Percentiles rank a stretch among this genome's conserved stretches.
Conservation (phyloP, 1,140 invertebrate genomes). For the Drosophila nasuta region DNA sequence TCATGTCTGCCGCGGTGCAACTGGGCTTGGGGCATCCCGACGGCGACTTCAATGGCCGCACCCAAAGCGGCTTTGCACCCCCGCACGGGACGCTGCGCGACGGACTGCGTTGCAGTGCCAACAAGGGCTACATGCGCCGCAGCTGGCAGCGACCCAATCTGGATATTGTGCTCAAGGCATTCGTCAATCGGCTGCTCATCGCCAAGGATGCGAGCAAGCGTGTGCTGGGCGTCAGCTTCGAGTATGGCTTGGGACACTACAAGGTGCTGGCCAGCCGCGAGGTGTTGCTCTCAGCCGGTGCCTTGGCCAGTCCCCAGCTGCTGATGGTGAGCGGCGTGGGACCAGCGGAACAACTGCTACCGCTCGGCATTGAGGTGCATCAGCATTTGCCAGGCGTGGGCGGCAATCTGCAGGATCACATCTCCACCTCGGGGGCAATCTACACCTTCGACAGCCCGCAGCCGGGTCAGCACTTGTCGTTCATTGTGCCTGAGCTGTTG, state of each 20-base stretch:
- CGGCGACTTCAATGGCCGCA: slow-evolving; percentile 91
- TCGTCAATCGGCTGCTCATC: slow-evolving; percentile 88
- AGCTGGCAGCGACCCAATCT: slow-evolving; percentile 90
- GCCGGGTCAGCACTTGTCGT: slow-evolving; percentile 86
- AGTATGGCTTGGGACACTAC: slow-evolving; percentile 85
- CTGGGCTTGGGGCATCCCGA: slow-evolving; percentile 86
- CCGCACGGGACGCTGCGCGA: slow-evolving; percentile 92
- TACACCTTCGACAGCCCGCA: slow-evolving; percentile 86
- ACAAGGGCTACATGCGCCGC: slow-evolving; percentile 92
- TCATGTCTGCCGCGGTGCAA: slow-evolving; percentile 88
- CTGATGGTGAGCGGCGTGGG: slow-evolving; percentile 93
- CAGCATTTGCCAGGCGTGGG: slow-evolving; percentile 90
- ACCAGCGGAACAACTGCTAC: slow-evolving; percentile 86
- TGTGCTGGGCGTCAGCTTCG: slow-evolving; percentile 88
- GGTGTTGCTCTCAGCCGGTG: slow-evolving; percentile 90
- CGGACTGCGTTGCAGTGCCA: slow-evolving; percentile 92
- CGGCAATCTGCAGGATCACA: slow-evolving; percentile 92
- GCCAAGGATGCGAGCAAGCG: slow-evolving; percentile 85
- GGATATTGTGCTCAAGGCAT: slow-evolving; percentile 88
- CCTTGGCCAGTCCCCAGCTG: slow-evolving; percentile 91
- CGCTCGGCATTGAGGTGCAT: slow-evolving; percentile 86
- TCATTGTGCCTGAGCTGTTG: slow-evolving; percentile 87
- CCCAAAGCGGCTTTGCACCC: slow-evolving; percentile 90
- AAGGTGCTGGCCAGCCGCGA: slow-evolving; percentile 87
- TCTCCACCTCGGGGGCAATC: slow-evolving; percentile 88